phyloP scores from a whole-genome alignment of 2,113 vertebrate species.

The Tetrax tetrax region DNA sequence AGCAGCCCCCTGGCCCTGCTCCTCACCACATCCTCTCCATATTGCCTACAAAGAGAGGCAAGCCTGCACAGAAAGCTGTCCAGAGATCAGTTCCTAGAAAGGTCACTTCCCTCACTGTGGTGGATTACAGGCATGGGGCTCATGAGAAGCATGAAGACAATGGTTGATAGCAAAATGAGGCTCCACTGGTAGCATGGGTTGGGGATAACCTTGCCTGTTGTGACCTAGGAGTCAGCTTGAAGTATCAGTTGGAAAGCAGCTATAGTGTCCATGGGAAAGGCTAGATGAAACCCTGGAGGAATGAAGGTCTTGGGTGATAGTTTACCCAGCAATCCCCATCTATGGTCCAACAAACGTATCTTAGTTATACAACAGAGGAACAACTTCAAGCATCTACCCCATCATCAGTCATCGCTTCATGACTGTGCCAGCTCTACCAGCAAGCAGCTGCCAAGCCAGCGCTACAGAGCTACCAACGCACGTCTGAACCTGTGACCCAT shows the following conservation, averaged over 20 bases:
- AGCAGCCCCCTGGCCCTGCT: background rate
- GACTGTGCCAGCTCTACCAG: background rate
- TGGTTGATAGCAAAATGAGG: background rate
- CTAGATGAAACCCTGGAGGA: background rate
- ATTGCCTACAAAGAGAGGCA: background rate
- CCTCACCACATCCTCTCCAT: background rate
- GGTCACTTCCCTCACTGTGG: fast-evolving
- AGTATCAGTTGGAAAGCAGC: background rate
- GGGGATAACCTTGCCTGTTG: background rate
- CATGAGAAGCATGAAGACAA: background rate
- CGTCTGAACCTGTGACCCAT: background rate
- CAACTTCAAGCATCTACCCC: background rate
- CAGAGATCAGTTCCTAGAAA: background rate
- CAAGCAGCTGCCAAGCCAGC: background rate
- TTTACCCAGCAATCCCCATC: background rate
- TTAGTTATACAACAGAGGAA: background rate
- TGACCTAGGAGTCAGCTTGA: background rate
- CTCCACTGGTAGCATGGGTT: background rate
- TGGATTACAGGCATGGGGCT: background rate
- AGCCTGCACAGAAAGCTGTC: background rate
- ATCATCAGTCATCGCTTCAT: background rate
- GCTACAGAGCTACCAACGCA: background rate
- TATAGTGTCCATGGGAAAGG: background rate
- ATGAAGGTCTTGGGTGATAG: background rate
- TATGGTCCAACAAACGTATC: background rate